Conservation (phyloP, 2,797 vertebrate species). For the Periparus ater region DNA sequence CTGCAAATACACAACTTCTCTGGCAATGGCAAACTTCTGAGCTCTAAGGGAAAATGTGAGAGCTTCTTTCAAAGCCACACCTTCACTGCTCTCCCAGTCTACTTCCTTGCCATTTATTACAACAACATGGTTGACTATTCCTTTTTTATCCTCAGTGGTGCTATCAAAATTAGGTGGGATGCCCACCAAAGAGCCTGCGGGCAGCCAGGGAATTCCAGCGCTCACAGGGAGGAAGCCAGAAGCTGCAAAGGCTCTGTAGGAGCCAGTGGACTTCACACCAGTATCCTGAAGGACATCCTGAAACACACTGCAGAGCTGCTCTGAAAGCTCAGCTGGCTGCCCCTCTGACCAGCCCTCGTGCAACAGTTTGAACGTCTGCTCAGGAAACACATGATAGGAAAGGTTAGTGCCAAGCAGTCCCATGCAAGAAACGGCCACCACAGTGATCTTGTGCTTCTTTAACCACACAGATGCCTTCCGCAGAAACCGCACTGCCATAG, state of each 20-base stretch:
- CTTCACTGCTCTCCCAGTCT: conserved; percentile 82
- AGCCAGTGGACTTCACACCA: conserved; percentile 57
- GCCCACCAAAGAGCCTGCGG: conserved; percentile 84
- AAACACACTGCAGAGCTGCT: conserved; percentile 80
- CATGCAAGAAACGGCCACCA: conserved; percentile 82
- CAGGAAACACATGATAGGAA: conserved; percentile 86
- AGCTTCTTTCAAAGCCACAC: conserved; percentile 79
- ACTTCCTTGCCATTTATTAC: conserved; percentile 83
- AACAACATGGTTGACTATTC: conserved; percentile 80
- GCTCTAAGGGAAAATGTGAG: conserved; percentile 84
- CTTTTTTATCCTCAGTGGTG: conserved; percentile 64
- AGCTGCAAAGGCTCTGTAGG: conserved; percentile 82
- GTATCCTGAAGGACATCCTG: conserved; percentile 83
- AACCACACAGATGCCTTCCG: conserved; percentile 75
- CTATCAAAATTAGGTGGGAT: conserved; percentile 89
- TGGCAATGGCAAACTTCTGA: conserved; percentile 89
- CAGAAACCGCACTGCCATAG: conserved; percentile 71
- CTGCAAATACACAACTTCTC: conserved; percentile 84
- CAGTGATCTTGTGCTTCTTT: conserved; percentile 83
- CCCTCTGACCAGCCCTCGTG: conserved; percentile 90
- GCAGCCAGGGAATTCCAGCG: conserved; percentile 88
- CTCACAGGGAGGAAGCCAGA: conserved; percentile 90
- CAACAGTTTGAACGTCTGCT: conserved; percentile 80
- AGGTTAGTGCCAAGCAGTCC: conserved; percentile 85
- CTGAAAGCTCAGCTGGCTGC: conserved; percentile 77